Base-by-base conservation (phyloP, 2,113 vertebrate genomes). In the Vidua macroura region DNA sequence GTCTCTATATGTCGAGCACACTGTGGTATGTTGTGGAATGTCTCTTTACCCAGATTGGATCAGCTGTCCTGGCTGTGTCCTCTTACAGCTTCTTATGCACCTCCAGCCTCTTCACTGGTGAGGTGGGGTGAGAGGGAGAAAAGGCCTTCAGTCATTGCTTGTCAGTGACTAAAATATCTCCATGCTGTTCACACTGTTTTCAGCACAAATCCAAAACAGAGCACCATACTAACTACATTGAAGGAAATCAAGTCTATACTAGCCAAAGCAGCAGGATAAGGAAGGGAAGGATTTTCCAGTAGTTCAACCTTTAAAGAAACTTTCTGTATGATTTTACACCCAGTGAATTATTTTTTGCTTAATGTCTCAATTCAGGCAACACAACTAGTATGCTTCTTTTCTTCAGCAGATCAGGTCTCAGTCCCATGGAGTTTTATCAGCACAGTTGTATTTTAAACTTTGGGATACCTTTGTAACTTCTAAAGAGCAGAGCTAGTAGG, bases 1-100 rank as follows among this genome's bases (percentile, higher is more conserved):
- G 53, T 19, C 25, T 53, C n/a, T 59, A 10, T 23, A 46, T 16
- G 12, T 24, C 0, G 1, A 48, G 25, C 7, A 14, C 5, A 2
- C 4, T 52, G 10, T 17, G 6, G 2, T 20, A 14, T 31, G 7
- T 5, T 60, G 37, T 48, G 30, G 39, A 27, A 60, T 27, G 27
- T 48, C 59, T 59, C 46, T 73, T 27, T 31, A 22, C 21, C 27
- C 17, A 33, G 30, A 10, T 12, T 15, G 21, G 4, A 7, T 46
- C 52, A 66, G 25, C 24, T 73, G 30, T 73, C 24, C 30, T 51
- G 30, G 39, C 14, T 72, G 52, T 33, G 30, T 67, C 37, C 51
- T 31, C 21, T 35, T 10, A n/a, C 52, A 46, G 0, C 17, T 35
- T 67, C 81, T 41, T 22, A 22, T 27, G n/a, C 11, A 52, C 14